Percentiles rank a stretch among this genome's conserved stretches.
Conservation (phyloP, 2,888 invertebrate genomes). For the Xestoiulus laeticollis region DNA sequence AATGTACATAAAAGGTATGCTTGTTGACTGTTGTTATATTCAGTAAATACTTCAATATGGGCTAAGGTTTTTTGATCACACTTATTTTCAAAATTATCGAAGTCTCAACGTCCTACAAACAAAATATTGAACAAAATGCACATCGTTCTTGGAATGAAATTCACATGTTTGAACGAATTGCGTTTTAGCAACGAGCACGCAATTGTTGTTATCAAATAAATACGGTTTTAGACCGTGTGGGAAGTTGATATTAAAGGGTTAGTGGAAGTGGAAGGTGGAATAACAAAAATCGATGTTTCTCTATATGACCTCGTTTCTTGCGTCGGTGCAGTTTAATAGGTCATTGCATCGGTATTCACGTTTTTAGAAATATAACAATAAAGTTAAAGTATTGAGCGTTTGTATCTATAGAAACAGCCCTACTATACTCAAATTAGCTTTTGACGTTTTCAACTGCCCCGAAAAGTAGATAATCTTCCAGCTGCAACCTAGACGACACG, state of each 20-base stretch:
- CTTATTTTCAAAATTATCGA: neutral
- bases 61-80: neutral
- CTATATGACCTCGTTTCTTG: neutral
- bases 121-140: neutral
- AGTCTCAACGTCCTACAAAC: neutral
- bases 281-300: neutral
- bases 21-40: neutral
- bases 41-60: neutral
- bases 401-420: constrained; percentile 7
- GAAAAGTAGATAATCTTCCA: neutral
- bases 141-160: neutral
- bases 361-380: neutral
- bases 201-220: neutral
- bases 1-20: neutral
- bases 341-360: constrained; percentile 12
- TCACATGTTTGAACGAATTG: neutral
- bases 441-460: neutral
- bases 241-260: neutral
- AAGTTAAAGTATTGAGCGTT: neutral
- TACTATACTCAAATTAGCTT: neutral
- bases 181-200: neutral
- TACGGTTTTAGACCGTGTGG: neutral
- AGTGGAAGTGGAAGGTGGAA: neutral
- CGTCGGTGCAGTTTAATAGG: neutral
- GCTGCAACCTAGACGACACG: neutral